Percentiles rank a stretch among this genome's conserved stretches.
phyloP scores from a whole-genome alignment of 2,797 vertebrate genomes.

The Anguilla pacifica region DNA sequence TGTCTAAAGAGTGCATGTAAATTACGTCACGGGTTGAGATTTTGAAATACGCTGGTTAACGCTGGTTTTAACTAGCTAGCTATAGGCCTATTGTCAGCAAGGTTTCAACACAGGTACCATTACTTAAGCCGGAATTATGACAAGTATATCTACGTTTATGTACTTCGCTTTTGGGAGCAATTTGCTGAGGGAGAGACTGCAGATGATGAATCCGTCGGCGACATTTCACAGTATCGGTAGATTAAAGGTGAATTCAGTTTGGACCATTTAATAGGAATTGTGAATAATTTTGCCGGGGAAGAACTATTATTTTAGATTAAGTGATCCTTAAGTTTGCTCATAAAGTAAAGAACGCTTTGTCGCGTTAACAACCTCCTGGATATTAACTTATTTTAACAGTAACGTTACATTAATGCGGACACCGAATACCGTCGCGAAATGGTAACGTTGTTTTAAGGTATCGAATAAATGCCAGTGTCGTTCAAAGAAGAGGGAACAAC shows the following conservation, averaged over 20 bases:
- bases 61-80: neutral
- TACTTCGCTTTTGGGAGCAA: conserved; percentile 80
- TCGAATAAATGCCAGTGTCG: neutral
- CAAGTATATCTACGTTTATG: conserved; percentile 39
- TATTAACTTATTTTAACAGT: neutral
- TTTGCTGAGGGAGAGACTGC: conserved; percentile 69
- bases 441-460: neutral
- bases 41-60: too few relatives aligned
- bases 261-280: neutral
- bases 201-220: conserved; percentile 67
- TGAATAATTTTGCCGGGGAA: neutral
- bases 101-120: neutral
- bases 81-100: neutral
- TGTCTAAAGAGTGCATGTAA: too few relatives aligned
- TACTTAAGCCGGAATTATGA: neutral
- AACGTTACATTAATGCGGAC: neutral
- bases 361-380: too few relatives aligned
- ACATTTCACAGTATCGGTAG: conserved; percentile 57
- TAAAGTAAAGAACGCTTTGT: too few relatives aligned
- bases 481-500: neutral
- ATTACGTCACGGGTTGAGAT: too few relatives aligned
- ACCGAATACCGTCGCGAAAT: neutral
- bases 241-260: conserved; percentile 63
- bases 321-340: too few relatives aligned
- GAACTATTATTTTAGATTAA: too few relatives aligned